phyloP scores from a whole-genome alignment of 23 tunicate genomes.

The Trididemnum nubilum region DNA sequence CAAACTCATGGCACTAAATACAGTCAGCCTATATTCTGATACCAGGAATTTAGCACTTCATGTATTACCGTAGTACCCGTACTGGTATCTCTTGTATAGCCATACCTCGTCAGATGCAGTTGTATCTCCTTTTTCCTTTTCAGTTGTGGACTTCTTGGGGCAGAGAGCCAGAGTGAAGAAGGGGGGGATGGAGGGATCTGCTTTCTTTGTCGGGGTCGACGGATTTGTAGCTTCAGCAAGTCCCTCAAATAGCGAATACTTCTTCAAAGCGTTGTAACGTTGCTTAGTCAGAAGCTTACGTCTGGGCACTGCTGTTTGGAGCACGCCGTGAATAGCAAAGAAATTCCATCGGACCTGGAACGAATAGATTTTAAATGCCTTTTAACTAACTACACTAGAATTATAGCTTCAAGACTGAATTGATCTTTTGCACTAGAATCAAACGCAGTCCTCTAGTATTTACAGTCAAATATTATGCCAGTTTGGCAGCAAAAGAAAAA shows the following conservation, averaged over 20 bases:
- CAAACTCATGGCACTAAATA: too few species aligned
- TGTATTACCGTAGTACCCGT: too few species aligned
- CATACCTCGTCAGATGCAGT: not conserved
- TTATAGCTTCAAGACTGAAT: too few species aligned
- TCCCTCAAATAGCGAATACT: slow-evolving; percentile 7
- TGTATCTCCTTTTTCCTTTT: slow-evolving; percentile 30
- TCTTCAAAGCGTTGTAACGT: slow-evolving; percentile 33
- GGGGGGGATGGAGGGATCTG: not conserved
- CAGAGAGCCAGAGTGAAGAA: slow-evolving; percentile 1
- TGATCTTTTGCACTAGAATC: too few species aligned
- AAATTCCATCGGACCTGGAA: slow-evolving; percentile 49
- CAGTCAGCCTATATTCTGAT: too few species aligned
- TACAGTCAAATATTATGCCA: too few species aligned
- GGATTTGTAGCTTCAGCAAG: not conserved
- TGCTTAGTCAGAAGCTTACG: slow-evolving; percentile 5
- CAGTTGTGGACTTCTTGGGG: slow-evolving; percentile 4
- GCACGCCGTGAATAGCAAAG: slow-evolving; percentile 17
- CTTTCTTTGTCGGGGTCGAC: not conserved
- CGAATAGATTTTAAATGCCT: not conserved
- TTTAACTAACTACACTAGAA: too few species aligned
- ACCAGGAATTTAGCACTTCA: too few species aligned
- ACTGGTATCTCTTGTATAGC: too few species aligned
- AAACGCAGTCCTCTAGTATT: too few species aligned
- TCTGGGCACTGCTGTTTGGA: not conserved
- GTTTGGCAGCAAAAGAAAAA: too few species aligned